Percentiles rank a stretch among this genome's conserved stretches.
Conservation (phyloP, 2,797 vertebrate species). For the Bradypus variegatus region DNA sequence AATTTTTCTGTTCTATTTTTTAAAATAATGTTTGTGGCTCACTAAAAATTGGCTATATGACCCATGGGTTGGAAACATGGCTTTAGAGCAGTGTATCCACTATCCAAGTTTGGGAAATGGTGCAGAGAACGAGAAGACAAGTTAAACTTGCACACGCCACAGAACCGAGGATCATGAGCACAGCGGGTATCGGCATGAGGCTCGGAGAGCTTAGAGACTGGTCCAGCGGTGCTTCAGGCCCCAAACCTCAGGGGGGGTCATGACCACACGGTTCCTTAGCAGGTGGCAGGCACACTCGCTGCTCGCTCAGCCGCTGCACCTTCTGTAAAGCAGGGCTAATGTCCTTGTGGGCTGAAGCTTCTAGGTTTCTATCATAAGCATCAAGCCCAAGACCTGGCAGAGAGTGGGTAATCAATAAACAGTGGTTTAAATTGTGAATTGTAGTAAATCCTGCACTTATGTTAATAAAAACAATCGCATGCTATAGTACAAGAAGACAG, state of each 20-base stretch:
- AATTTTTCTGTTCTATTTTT: slow-evolving; percentile 1
- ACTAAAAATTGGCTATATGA: slow-evolving; percentile 18
- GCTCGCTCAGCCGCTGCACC: background rate
- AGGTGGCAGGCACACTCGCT: background rate
- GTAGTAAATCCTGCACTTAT: slow-evolving; percentile 9
- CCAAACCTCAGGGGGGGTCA: background rate
- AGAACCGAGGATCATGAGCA: background rate
- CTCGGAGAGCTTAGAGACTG: background rate
- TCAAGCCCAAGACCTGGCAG: background rate
- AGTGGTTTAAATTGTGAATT: background rate
- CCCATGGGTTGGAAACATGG: background rate
- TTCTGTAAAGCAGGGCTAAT: background rate
- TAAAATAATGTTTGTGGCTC: background rate
- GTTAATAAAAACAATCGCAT: background rate
- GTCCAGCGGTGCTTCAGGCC: background rate
- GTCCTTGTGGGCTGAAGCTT: background rate
- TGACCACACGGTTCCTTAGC: background rate
- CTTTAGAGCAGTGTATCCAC: background rate
- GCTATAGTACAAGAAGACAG: background rate
- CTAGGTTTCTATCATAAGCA: background rate
- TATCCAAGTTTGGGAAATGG: background rate
- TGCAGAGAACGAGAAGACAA: background rate
- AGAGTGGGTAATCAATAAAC: background rate
- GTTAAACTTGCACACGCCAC: background rate
- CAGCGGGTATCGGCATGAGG: background rate